Evolutionary conservation across 1,140 invertebrate genomes (phyloP).

Genomic region (Mercenaria mercenaria): DNA sequence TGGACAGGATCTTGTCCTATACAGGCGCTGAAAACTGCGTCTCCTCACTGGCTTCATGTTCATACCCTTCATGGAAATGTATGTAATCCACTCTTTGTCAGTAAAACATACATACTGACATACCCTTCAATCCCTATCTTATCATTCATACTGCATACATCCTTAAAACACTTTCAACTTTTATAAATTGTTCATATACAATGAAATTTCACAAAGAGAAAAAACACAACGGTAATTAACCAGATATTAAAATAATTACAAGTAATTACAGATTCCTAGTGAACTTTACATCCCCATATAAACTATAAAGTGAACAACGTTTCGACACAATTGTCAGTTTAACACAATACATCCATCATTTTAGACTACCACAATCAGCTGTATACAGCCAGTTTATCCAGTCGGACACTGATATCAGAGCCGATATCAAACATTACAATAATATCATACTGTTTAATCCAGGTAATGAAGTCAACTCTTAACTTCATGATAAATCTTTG

Average conservation of each 20-base stretch:
- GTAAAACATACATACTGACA: neutral
- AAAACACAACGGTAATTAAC: neutral
- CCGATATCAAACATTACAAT: neutral
- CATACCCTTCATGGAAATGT: constrained; percentile 27
- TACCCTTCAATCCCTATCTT: neutral
- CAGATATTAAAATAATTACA: neutral
- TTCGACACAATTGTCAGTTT: neutral
- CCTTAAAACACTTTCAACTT: neutral
- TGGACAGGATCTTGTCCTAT: constrained; percentile 30
- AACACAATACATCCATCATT: constrained; percentile 15
- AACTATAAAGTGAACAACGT: neutral
- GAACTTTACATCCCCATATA: neutral
- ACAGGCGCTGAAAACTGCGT: constrained; percentile 45
- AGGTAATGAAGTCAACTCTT: constrained; percentile 2
- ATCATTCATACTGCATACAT: neutral
- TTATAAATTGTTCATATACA: neutral
- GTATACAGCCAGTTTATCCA: neutral
- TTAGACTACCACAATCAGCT: neutral
- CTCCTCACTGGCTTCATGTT: neutral
- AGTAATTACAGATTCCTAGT: neutral
- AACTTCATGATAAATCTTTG: neutral
- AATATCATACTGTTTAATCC: constrained; percentile 33
- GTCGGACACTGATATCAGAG: neutral
- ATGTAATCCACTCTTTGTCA: neutral
- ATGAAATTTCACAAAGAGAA: neutral